Conservation (phyloP, 2,888 invertebrate species). For the Hesperia comma region DNA sequence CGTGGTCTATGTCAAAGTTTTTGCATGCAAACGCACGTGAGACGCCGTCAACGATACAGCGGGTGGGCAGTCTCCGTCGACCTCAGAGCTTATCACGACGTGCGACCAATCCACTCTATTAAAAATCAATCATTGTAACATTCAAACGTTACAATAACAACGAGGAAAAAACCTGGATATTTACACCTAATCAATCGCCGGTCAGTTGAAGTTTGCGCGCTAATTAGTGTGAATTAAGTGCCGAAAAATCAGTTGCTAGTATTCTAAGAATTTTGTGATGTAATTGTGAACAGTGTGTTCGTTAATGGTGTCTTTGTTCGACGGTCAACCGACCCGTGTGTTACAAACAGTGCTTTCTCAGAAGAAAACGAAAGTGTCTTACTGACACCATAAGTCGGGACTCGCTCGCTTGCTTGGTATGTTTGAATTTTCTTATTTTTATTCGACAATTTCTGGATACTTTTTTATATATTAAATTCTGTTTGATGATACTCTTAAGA, state of each 20-base stretch:
- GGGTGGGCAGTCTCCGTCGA: constrained; percentile 72
- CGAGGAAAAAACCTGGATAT: neutral
- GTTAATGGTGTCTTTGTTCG: constrained; percentile 68
- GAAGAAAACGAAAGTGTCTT: constrained; percentile 66
- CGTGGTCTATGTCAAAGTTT: constrained; percentile 69
- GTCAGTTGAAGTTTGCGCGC: neutral
- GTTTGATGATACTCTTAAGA: constrained; percentile 1
- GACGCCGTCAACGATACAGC: constrained; percentile 68
- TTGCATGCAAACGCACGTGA: constrained; percentile 79
- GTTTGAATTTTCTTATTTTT: constrained; percentile 42
- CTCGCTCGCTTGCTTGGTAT: constrained; percentile 51
- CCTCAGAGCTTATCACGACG: constrained; percentile 76
- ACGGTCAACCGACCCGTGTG: constrained; percentile 48
- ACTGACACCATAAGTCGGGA: constrained; percentile 59
- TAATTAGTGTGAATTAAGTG: constrained; percentile 17
- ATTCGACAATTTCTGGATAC: neutral
- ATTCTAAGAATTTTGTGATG: constrained; percentile 72
- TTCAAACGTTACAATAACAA: neutral
- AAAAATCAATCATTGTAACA: constrained; percentile 53
- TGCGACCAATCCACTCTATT: constrained; percentile 59
- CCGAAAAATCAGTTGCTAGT: constrained; percentile 46
- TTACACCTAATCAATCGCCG: neutral
- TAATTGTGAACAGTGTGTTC: constrained; percentile 53
- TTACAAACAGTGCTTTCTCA: constrained; percentile 61
- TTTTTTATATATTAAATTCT: neutral